Conservation (phyloP, 2,888 invertebrate species). For the Willowsia nigromaculata region DNA sequence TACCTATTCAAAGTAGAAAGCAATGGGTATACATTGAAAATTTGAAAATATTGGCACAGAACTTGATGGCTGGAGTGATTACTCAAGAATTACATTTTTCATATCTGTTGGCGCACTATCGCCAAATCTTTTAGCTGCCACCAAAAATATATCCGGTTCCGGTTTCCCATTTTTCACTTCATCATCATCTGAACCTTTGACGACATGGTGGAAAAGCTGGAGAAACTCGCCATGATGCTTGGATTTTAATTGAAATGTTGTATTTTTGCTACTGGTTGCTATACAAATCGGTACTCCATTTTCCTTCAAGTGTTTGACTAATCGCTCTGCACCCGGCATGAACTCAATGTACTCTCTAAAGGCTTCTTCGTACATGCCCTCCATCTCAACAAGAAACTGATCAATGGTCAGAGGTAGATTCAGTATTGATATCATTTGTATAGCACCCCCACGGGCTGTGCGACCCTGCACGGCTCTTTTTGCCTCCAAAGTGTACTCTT, state of each 20-base stretch:
- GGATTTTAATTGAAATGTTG: constrained; percentile 87
- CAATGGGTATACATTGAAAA: too few relatives aligned
- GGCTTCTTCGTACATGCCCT: constrained; percentile 79
- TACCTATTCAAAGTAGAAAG: constrained; percentile 82
- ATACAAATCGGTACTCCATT: constrained; percentile 90
- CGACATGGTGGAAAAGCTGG: constrained; percentile 87
- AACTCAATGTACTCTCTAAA: constrained; percentile 80
- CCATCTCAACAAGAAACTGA: constrained; percentile 80
- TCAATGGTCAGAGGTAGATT: constrained; percentile 80
- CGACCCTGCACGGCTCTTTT: constrained; percentile 80
- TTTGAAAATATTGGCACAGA: too few relatives aligned
- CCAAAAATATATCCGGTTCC: constrained; percentile 91
- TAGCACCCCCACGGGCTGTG: constrained; percentile 79
- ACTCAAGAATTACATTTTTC: constrained; percentile 48
- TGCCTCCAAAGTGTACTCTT: constrained; percentile 81
- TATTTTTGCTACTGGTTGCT: constrained; percentile 90
- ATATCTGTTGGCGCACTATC: constrained; percentile 80
- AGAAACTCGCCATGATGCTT: constrained; percentile 85
- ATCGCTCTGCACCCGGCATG: constrained; percentile 81
- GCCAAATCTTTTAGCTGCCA: constrained; percentile 87
- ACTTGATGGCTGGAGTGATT: too few relatives aligned
- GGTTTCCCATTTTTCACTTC: constrained; percentile 94
- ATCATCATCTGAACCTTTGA: constrained; percentile 90
- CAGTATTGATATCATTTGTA: constrained; percentile 79
- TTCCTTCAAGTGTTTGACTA: constrained; percentile 88